Base-by-base conservation (phyloP, 2,888 invertebrate genomes). In the Caenorhabditis uteleia region DNA sequence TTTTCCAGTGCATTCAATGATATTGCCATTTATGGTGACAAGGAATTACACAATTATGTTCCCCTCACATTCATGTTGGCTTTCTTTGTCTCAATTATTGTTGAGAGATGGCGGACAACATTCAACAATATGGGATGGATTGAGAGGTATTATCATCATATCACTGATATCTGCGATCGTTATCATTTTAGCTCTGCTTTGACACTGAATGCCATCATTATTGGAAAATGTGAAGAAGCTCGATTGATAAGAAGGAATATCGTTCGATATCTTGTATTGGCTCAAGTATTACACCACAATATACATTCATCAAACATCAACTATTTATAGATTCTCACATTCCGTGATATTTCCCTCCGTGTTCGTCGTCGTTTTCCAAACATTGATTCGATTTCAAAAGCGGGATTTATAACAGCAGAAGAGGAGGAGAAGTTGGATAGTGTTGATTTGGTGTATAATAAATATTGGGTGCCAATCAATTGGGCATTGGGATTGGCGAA, bases 391-490 rank as follows among this genome's bases (percentile, higher is more conserved):
- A 66, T 77, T 3, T 50, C 66, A n/a, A 51, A 68, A 26, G 68
- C 68, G 1, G 56, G 59, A n/a, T 61, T 58, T 39, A 5, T 57
- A 38, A 57, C 45, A 5, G 45, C 49, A 5, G 57, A 56, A 2
- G 79, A 79, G 51, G 54, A 44, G 31, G 64, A 67, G 20, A 51
- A 71, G 16, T 53, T 70, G 44, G 59, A 67, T 10, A 26, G 20
- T 3, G 50, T 76, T n/a, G 64, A 71, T 18, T 51, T 70, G 34
- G 65, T 49, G 12, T 69, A 73, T 51, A 72, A 68, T 44, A 81
- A 81, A 58, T 78, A 79, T 43, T 80, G 80, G 80, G 68, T 78
- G 16, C 80, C 80, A 1, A 64, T 78, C 31, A 75, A 80, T 40
- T 80, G 80, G 80, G 64, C 62, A 4, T 56, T 50, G 25, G 42